Evolutionary conservation across 2,113 vertebrate species (phyloP).

Genomic region (Capreolus pygargus): DNA sequence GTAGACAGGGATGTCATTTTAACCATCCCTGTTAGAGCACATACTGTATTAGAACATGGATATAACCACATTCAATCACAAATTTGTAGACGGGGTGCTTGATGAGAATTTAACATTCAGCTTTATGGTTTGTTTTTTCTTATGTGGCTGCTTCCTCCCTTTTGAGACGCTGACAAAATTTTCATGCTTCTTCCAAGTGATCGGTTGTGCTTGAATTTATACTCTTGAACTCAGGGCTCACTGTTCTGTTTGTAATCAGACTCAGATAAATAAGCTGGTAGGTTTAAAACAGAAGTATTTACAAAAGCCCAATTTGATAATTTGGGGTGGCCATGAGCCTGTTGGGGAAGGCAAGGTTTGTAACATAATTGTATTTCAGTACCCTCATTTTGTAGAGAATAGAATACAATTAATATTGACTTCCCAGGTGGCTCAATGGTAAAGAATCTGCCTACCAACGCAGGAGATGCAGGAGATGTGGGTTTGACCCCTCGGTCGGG

Average conservation of each 20-base stretch:
- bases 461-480: not conserved
- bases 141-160: not conserved
- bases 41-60: not conserved
- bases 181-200: not conserved
- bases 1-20: not conserved
- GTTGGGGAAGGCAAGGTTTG: not conserved
- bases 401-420: not conserved
- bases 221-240: not conserved
- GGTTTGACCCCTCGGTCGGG: not conserved
- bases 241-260: not conserved
- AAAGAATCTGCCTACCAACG: not conserved
- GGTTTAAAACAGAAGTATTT: not conserved
- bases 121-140: not conserved
- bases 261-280: not conserved
- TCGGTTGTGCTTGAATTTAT: not conserved
- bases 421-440: not conserved
- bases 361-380: not conserved
- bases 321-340: not conserved
- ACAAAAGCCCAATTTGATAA: not conserved
- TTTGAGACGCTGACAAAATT: not conserved
- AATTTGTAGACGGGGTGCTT: not conserved
- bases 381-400: not conserved
- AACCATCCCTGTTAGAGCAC: not conserved
- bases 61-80: not conserved
- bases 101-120: not conserved